Evolutionary conservation across 2,888 invertebrate species (phyloP).

Genomic region (Itoplectis maculator): DNA sequence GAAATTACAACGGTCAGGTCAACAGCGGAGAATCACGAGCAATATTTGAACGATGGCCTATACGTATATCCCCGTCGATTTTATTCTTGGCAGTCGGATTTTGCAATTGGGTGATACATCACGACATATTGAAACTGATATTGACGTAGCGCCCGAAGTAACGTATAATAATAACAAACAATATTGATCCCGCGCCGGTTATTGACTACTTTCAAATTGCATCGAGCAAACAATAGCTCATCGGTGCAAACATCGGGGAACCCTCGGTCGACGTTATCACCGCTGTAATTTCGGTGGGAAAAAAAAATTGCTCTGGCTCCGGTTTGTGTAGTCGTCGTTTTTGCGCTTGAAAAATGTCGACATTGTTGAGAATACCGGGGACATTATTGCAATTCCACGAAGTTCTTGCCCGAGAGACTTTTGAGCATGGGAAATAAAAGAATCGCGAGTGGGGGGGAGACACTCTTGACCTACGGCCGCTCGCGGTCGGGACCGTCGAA

Average conservation of each 20-base stretch:
- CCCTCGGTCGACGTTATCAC: background rate
- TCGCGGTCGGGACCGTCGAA: constrained; percentile 15
- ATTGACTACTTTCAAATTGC: background rate
- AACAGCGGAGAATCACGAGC: background rate
- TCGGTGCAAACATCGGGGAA: background rate
- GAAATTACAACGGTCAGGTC: constrained; percentile 11
- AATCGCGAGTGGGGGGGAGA: background rate
- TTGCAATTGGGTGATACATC: background rate
- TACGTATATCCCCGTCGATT: background rate
- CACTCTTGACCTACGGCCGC: constrained; percentile 52
- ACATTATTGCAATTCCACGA: background rate
- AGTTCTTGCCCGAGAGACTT: constrained; percentile 1
- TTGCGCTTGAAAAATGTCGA: background rate
- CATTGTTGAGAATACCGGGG: background rate
- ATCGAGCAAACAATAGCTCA: background rate
- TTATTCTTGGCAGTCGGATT: background rate
- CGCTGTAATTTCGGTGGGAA: background rate
- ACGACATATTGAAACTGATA: background rate
- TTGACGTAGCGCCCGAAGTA: background rate
- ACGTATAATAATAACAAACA: constrained; percentile 8
- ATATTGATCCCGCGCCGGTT: background rate
- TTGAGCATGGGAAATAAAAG: background rate
- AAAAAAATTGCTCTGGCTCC: background rate
- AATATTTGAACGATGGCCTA: background rate
- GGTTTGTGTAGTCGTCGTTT: background rate